Evolutionary conservation across 2,113 vertebrate species (phyloP), one percentile per base, ranked within the genome.

Genomic region (Blennius ocellaris): DNA sequence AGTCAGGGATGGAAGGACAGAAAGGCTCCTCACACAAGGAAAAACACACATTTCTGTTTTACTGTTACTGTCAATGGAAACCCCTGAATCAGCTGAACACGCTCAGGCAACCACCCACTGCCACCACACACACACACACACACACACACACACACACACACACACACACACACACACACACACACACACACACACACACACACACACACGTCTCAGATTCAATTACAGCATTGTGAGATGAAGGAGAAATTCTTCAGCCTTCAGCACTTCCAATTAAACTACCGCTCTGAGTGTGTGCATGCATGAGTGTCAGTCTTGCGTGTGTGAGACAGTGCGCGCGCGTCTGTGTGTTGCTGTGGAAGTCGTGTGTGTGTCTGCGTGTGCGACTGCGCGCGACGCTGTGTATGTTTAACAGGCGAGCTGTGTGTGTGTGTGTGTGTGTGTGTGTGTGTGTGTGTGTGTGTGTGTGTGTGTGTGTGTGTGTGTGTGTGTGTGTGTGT

Each of bases 201-300:
- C 47, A 64, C 69, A 64, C 76, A 61, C 81, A 69, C 39, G 72
- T 78, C 87, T 89, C 86, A 83, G 86, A 92, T 92, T 92, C 90
- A 92, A 92, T 92, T 92, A 92, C 90, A 86, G 83, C 80, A 84
- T 89, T 83, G 90, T 91, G 90, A 91, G 90, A 92, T 92, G 91
- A 92, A 92, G 91, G 87, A 87, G 87, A 91, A 90, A 86, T 91
- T 91, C 78, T 89, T 87, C 90, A 89, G 91, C 91, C 90, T 92
- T 90, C 90, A 91, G 91, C 91, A 91, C 83, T 92, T 91, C 91
- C 90, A 92, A 92, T 92, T 92, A 92, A 91, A 87, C 81, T 55
- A 70, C 80, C 1, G 51, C 76, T 84, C 74, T 60, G 83, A 69
- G 85, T 81, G 76, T 72, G 82, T 55, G 80, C 54, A 57, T 45